Percentiles rank a stretch among this genome's conserved stretches.
Conservation (phyloP, 1,140 invertebrate species). For the Drosophila orena region DNA sequence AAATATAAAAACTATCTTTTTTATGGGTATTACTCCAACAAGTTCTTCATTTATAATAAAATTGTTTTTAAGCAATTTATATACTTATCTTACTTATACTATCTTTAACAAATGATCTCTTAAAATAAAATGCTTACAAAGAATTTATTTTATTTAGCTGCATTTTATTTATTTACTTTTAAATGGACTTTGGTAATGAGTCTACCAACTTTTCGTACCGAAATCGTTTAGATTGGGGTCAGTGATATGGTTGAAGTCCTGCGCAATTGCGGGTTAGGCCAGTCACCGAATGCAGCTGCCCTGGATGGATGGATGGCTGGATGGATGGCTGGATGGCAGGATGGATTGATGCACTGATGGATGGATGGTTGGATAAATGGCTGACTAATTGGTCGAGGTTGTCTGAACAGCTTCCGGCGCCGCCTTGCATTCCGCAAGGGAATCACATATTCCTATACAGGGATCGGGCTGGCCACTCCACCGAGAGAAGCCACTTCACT, state of each 20-base stretch:
- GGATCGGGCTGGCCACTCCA: slow-evolving; percentile 6
- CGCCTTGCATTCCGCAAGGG: slow-evolving; percentile 30
- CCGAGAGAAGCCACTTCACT: slow-evolving; percentile 6
- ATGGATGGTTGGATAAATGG: slow-evolving; percentile 8
- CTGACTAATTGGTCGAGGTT: slow-evolving; percentile 48
- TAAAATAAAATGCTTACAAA: too few relatives aligned
- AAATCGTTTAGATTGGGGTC: background rate
- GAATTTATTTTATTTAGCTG: too few relatives aligned
- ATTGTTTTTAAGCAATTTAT: too few relatives aligned
- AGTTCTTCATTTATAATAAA: too few relatives aligned
- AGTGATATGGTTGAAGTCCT: background rate
- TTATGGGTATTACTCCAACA: too few relatives aligned
- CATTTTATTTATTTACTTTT: too few relatives aligned
- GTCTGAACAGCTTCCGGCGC: slow-evolving; percentile 69
- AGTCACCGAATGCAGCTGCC: slow-evolving; percentile 13
- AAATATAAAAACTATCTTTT: too few relatives aligned
- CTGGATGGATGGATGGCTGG: background rate
- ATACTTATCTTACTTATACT: too few relatives aligned
- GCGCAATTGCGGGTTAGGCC: slow-evolving; percentile 8
- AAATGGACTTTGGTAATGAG: too few relatives aligned
- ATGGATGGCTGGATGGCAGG: background rate
- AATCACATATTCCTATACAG: background rate
- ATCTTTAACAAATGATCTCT: background rate
- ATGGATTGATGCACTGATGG: slow-evolving; percentile 4
- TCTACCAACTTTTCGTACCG: background rate